Conservation (phyloP, 2,113 vertebrate species). For the Chauna torquata region DNA sequence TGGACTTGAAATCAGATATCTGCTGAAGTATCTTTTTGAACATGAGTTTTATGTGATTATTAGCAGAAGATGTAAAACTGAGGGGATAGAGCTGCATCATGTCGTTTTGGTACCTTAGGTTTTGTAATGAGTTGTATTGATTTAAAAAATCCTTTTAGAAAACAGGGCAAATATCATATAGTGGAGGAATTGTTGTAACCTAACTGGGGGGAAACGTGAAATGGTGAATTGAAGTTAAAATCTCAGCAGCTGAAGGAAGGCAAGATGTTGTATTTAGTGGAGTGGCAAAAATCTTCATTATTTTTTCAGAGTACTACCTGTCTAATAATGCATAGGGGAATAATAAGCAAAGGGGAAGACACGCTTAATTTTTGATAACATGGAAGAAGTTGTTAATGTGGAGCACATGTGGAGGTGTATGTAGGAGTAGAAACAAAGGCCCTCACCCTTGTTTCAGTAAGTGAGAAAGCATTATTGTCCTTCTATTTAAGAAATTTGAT, state of each 20-base stretch:
- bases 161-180: background rate
- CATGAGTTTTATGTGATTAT: background rate
- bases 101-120: background rate
- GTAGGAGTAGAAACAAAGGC: background rate
- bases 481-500: background rate
- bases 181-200: background rate
- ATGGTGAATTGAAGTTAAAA: background rate
- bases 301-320: background rate
- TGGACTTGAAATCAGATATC: background rate
- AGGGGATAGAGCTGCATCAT: background rate
- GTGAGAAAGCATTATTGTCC: background rate
- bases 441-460: background rate
- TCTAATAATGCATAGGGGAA: background rate
- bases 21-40: background rate
- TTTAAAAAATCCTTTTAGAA: background rate
- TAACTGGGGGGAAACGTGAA: background rate
- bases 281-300: background rate
- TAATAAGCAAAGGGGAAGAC: background rate
- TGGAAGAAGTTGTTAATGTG: background rate
- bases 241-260: background rate
- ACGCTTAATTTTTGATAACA: background rate
- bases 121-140: background rate
- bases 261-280: background rate
- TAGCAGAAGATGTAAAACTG: background rate
- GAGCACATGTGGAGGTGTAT: rapidly evolving